Percentiles rank a stretch among this genome's conserved stretches.
These are phyloP conservation scores for Seira ritae DNA, from an alignment of 2,888 invertebrate species.

Conservation along the genomic window DNA sequence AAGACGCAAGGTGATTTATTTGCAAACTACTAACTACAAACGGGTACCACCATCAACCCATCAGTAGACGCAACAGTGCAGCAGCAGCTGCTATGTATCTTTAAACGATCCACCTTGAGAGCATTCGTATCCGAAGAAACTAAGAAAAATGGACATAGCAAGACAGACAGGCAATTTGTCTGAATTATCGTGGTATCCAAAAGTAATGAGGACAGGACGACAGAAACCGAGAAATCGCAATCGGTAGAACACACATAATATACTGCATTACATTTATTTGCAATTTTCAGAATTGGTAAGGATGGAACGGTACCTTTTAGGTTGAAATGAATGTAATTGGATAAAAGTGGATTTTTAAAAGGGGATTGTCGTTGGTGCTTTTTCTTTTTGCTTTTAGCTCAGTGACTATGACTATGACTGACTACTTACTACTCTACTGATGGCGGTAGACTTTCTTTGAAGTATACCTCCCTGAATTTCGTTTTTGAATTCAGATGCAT, in stretches of 20 bases:
- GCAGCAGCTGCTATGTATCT: conserved; percentile 19
- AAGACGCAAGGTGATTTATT: background rate
- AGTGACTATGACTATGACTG: too few species aligned
- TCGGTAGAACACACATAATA: conserved; percentile 1
- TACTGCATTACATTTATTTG: too few species aligned
- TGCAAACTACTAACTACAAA: background rate
- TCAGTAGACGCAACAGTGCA: too few species aligned
- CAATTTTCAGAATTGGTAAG: background rate
- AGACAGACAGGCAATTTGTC: conserved; percentile 9
- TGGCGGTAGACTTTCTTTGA: too few species aligned
- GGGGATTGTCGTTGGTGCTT: background rate
- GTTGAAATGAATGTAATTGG: background rate
- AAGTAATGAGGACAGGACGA: conserved; percentile 1
- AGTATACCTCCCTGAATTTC: too few species aligned
- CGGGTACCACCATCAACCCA: background rate
- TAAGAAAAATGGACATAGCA: background rate
- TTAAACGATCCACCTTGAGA: background rate
- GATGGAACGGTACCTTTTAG: background rate
- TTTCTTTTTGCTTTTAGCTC: too few species aligned
- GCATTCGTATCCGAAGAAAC: background rate
- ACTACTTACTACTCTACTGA: too few species aligned
- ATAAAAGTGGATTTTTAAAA: background rate
- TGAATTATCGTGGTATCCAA: background rate
- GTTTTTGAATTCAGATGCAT: too few species aligned
- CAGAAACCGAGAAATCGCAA: conserved; percentile 7